These are phyloP conservation scores for Toxotes jaculatrix DNA, from an alignment of 2,113 vertebrate species.

Conservation along the genomic window DNA sequence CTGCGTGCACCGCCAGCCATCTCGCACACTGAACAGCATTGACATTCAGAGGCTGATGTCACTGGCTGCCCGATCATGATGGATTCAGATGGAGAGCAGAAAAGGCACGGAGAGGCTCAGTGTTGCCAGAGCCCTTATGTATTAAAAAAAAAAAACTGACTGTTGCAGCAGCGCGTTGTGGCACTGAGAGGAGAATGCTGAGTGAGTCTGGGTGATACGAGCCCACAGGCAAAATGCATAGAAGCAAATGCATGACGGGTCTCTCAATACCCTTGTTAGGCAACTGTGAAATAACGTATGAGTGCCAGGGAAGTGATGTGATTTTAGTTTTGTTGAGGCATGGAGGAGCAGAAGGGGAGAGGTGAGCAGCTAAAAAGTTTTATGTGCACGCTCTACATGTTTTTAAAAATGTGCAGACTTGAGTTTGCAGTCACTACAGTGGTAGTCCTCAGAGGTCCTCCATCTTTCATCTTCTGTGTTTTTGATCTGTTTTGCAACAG, in stretches of 20 bases:
- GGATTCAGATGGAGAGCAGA: constrained; percentile 59
- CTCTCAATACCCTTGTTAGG: constrained; percentile 63
- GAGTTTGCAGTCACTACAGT: not conserved
- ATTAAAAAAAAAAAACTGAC: constrained; percentile 25
- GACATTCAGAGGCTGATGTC: constrained; percentile 66
- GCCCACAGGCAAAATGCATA: constrained; percentile 35
- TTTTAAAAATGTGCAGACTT: constrained; percentile 4
- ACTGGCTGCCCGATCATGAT: constrained; percentile 52
- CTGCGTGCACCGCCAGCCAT: constrained; percentile 51
- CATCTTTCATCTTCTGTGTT: not conserved
- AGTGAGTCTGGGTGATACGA: constrained; percentile 39
- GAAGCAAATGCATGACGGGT: constrained; percentile 54
- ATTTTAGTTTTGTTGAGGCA: constrained; percentile 8
- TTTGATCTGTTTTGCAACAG: constrained; percentile 25
- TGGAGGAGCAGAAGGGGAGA: not conserved
- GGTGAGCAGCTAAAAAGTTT: constrained; percentile 31
- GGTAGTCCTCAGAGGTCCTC: not conserved
- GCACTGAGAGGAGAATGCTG: constrained; percentile 37
- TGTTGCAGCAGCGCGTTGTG: constrained; percentile 41
- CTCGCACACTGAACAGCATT: constrained; percentile 56
- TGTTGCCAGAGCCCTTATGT: constrained; percentile 52
- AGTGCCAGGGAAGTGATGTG: constrained; percentile 24
- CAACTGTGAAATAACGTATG: constrained; percentile 56
- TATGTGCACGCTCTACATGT: not conserved
- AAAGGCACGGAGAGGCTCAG: constrained; percentile 51